These are phyloP conservation scores for Poeciliopsis prolifica DNA, from an alignment of 2,113 vertebrate genomes.

Conservation along the genomic window DNA sequence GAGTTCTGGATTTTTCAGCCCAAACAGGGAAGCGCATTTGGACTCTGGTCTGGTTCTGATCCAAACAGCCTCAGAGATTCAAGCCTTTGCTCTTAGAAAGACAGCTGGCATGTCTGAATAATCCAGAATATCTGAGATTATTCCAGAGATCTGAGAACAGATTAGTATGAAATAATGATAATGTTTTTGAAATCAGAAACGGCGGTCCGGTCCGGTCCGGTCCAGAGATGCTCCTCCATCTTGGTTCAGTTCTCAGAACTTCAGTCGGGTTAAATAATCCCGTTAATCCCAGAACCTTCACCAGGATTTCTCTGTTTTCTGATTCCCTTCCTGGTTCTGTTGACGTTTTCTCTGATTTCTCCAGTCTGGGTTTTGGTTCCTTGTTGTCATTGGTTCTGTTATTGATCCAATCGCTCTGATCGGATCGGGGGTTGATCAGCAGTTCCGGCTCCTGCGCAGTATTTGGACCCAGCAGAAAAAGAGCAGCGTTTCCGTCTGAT, in stretches of 20 bases:
- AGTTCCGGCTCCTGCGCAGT: background rate
- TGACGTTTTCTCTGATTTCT: slow-evolving; percentile 44
- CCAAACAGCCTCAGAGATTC: too few relatives aligned
- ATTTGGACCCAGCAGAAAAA: background rate
- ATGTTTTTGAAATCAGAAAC: background rate
- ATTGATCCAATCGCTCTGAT: background rate
- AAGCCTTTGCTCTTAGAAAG: too few relatives aligned
- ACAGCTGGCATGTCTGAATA: background rate
- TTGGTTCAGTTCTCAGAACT: too few relatives aligned
- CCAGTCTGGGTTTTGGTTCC: background rate
- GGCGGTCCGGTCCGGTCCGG: too few relatives aligned
- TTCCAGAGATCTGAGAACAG: background rate
- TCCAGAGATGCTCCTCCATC: too few relatives aligned
- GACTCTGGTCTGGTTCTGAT: too few relatives aligned
- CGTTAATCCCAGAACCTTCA: background rate
- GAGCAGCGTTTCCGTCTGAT: background rate
- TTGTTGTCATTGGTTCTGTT: slow-evolving; percentile 8
- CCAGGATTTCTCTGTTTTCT: background rate
- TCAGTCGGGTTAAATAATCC: background rate
- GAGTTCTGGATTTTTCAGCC: too few relatives aligned
- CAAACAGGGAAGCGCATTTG: too few relatives aligned
- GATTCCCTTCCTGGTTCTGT: slow-evolving; percentile 23
- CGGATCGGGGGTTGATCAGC: background rate
- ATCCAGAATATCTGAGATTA: background rate
- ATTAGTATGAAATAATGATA: background rate